A percentile compares a stretch with the other conserved stretches of the same genome.
Conservation (phyloP, 2,888 invertebrate genomes). For the Drosophila limbata region DNA sequence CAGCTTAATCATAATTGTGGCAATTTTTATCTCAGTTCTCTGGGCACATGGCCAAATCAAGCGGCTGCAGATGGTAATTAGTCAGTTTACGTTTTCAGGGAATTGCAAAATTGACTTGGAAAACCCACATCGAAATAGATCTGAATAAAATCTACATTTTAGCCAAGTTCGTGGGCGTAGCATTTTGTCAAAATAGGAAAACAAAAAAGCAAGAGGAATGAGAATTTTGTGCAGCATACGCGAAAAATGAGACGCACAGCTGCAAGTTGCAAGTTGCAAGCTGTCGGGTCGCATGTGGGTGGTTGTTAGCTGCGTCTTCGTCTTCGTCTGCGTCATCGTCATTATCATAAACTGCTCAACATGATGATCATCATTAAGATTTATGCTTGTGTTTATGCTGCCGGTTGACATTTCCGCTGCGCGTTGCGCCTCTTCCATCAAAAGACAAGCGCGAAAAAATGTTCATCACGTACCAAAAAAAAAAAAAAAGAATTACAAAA, state of each 20-base stretch:
- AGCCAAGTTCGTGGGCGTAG: slow-evolving; percentile 62
- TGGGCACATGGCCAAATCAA: slow-evolving; percentile 25
- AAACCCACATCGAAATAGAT: slow-evolving; percentile 48
- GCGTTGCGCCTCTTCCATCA: slow-evolving; percentile 71
- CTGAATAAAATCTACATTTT: slow-evolving; percentile 50
- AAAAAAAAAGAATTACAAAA: slow-evolving; percentile 4
- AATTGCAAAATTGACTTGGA: slow-evolving; percentile 25
- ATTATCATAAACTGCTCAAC: slow-evolving; percentile 50
- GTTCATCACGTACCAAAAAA: slow-evolving; percentile 61
- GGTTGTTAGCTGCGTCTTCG: slow-evolving; percentile 28
- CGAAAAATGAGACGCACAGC: slow-evolving; percentile 57
- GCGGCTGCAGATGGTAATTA: slow-evolving; percentile 40
- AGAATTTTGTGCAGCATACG: slow-evolving; percentile 28
- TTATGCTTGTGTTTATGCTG: slow-evolving; percentile 76
- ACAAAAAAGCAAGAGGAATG: neutral
- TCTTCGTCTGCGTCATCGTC: slow-evolving; percentile 54
- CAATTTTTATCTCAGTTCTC: neutral
- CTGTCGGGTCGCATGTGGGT: slow-evolving; percentile 50
- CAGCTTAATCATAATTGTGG: slow-evolving; percentile 7
- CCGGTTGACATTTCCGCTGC: slow-evolving; percentile 75
- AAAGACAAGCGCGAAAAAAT: slow-evolving; percentile 66
- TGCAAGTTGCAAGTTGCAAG: slow-evolving; percentile 23
- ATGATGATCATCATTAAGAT: slow-evolving; percentile 64
- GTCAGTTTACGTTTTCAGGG: slow-evolving; percentile 30
- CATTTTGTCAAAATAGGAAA: slow-evolving; percentile 66